Conservation (phyloP, 2,888 invertebrate species). For the Oligia strigilis region DNA sequence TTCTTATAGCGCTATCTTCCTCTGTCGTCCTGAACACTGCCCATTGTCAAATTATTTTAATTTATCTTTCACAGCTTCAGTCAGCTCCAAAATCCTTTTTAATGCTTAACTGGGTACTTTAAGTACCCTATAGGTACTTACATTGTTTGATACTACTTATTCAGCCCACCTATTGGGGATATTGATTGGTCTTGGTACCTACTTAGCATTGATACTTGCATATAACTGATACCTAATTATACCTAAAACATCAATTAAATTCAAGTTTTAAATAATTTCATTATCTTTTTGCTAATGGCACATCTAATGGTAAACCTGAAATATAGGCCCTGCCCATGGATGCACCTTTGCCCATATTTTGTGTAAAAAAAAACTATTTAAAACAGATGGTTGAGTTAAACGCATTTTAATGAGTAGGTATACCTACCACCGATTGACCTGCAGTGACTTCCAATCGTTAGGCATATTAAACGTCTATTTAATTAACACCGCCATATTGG, state of each 20-base stretch:
- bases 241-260: neutral
- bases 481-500: conserved; percentile 47
- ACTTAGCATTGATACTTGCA: neutral
- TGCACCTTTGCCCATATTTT: neutral
- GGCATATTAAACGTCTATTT: conserved; percentile 51
- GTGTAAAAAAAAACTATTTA: neutral
- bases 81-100: neutral
- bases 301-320: neutral
- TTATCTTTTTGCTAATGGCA: neutral
- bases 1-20: neutral
- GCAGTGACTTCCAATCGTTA: conserved; percentile 48
- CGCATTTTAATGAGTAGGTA: conserved; percentile 50
- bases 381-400: conserved; percentile 24
- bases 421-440: conserved; percentile 46
- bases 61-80: neutral
- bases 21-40: neutral
- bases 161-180: too few species aligned
- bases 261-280: neutral
- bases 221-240: neutral
- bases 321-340: neutral
- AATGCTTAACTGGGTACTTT: neutral
- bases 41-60: neutral
- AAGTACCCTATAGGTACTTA: neutral
- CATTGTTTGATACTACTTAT: too few species aligned
- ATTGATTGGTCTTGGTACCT: too few species aligned